Percentiles rank a stretch among this genome's conserved stretches.
Conservation (phyloP, 1,140 invertebrate species). For the Vanessa tameamea region DNA sequence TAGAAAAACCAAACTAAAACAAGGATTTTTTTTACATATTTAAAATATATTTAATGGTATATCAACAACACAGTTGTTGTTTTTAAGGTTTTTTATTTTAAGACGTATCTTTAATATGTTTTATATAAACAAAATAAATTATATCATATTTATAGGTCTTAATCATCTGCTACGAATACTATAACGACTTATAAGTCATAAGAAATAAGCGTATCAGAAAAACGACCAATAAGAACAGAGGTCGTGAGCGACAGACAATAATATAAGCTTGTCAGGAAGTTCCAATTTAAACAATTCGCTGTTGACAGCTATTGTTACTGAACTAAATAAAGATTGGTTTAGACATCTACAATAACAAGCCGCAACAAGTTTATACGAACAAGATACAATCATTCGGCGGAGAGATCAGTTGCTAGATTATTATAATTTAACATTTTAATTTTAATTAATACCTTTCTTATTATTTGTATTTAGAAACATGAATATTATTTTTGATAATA, state of each 20-base stretch:
- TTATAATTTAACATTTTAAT: too few relatives aligned
- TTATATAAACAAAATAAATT: too few relatives aligned
- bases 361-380: not conserved
- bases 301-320: conserved; percentile 49
- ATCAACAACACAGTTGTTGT: too few relatives aligned
- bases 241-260: conserved; percentile 6
- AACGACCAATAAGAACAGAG: conserved; percentile 10
- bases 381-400: not conserved
- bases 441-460: not conserved
- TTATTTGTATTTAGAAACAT: not conserved
- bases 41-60: too few relatives aligned
- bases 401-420: too few relatives aligned
- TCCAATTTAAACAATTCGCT: conserved; percentile 63
- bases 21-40: too few relatives aligned
- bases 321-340: conserved; percentile 16
- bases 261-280: conserved; percentile 45
- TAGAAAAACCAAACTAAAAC: too few relatives aligned
- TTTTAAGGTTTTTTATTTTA: too few relatives aligned
- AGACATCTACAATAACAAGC: not conserved
- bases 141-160: too few relatives aligned
- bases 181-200: not conserved
- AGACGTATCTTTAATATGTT: too few relatives aligned
- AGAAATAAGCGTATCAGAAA: conserved; percentile 3
- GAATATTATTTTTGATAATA: too few relatives aligned
- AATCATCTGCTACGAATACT: not conserved